These are phyloP conservation scores for Yponomeuta cagnagella DNA, from an alignment of 2,888 invertebrate species.

Conservation along the genomic window DNA sequence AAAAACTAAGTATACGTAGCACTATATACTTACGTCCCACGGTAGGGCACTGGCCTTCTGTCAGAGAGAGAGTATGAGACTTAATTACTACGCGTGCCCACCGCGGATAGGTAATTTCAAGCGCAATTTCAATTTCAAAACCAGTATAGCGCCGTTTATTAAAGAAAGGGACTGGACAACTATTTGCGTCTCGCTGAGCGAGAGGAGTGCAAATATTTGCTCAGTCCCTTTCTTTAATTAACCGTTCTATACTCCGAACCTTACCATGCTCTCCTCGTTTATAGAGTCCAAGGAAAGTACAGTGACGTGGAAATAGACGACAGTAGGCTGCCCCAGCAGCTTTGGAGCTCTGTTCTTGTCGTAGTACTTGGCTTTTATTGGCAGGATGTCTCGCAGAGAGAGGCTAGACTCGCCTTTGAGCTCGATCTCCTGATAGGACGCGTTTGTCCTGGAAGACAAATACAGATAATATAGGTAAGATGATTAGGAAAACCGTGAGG, in stretches of 20 bases:
- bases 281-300: conserved; percentile 95
- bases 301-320: conserved; percentile 93
- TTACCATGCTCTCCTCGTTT: conserved; percentile 95
- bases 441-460: conserved; percentile 51
- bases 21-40: no score
- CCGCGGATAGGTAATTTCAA: not conserved
- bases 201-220: no score
- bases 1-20: no score
- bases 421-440: conserved; percentile 65
- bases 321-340: conserved; percentile 87
- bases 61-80: no score
- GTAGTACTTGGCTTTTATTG: conserved; percentile 88
- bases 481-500: not conserved
- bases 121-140: not conserved
- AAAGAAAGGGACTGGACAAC: no score
- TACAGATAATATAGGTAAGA: not conserved
- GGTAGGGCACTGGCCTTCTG: no score
- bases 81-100: no score
- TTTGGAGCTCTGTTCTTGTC: conserved; percentile 94
- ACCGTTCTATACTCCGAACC: conserved; percentile 21
- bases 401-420: conserved; percentile 68
- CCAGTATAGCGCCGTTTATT: not conserved
- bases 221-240: no score
- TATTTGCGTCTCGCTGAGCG: no score
- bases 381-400: conserved; percentile 89